Evolutionary conservation across 2,113 vertebrate species (phyloP).

Genomic region (Harpagus bidentatus): DNA sequence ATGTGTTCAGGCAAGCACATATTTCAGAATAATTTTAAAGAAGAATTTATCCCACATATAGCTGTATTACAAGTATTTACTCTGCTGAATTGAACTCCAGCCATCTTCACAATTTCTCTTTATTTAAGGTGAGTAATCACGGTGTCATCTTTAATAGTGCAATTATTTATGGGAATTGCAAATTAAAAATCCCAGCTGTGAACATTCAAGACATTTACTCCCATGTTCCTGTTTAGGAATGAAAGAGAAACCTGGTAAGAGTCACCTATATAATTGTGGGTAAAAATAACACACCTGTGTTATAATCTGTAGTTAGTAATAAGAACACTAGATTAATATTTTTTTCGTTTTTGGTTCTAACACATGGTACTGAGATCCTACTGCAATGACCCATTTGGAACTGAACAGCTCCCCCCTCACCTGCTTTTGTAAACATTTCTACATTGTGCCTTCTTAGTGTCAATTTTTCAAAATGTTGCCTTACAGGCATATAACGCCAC

Average conservation of each 20-base stretch:
- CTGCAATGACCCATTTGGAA: background rate
- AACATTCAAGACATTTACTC: background rate
- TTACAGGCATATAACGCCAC: background rate
- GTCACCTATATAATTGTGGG: background rate
- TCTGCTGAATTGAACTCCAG: background rate
- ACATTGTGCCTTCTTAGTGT: background rate
- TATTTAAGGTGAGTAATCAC: background rate
- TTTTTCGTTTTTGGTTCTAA: background rate
- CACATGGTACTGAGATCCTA: background rate
- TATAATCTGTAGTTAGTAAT: background rate
- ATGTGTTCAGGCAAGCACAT: slow-evolving; percentile 14
- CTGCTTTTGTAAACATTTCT: background rate
- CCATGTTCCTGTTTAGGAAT: background rate
- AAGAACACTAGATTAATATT: background rate
- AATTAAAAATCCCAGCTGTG: background rate
- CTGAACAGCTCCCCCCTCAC: background rate
- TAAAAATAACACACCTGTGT: background rate
- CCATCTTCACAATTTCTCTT: background rate
- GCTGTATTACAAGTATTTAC: background rate
- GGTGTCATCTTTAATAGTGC: background rate
- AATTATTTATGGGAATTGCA: background rate
- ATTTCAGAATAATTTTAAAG: slow-evolving; percentile 17
- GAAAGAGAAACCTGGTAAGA: background rate
- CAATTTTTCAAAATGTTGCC: slow-evolving; percentile 16
- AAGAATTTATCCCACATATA: background rate